phyloP scores from a whole-genome alignment of 2,113 vertebrate genomes.

The Lathamus discolor region DNA sequence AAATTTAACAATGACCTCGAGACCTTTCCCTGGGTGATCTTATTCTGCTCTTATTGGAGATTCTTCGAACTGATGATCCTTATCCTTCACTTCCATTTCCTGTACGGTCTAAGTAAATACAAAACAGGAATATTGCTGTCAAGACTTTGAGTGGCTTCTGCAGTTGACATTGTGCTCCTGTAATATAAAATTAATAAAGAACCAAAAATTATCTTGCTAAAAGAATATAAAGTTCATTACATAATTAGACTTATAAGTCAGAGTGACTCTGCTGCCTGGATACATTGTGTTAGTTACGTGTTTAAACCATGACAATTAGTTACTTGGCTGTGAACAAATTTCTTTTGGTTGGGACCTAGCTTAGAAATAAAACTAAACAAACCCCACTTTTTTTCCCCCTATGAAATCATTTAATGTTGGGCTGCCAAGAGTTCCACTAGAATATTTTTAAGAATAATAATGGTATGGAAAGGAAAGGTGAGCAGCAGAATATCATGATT shows the following conservation, averaged over 20 bases:
- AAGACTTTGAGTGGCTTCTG: neutral
- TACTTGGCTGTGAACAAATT: neutral
- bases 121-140: neutral
- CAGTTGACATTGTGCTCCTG: neutral
- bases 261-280: neutral
- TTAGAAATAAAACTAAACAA: neutral
- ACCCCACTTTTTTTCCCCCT: fast-evolving
- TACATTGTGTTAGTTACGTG: neutral
- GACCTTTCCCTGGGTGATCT: neutral
- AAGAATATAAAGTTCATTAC: neutral
- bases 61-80: neutral
- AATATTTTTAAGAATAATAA: neutral
- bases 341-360: neutral
- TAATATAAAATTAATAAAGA: neutral
- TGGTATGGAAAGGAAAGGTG: neutral
- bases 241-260: neutral
- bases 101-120: neutral
- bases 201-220: neutral
- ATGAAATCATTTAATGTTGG: neutral
- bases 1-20: neutral
- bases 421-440: neutral
- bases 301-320: neutral
- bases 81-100: neutral
- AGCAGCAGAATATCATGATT: neutral
- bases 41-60: neutral